Base-by-base conservation (phyloP, 64 coral and sea anemone species). In the Dendronephthya gigantea region DNA sequence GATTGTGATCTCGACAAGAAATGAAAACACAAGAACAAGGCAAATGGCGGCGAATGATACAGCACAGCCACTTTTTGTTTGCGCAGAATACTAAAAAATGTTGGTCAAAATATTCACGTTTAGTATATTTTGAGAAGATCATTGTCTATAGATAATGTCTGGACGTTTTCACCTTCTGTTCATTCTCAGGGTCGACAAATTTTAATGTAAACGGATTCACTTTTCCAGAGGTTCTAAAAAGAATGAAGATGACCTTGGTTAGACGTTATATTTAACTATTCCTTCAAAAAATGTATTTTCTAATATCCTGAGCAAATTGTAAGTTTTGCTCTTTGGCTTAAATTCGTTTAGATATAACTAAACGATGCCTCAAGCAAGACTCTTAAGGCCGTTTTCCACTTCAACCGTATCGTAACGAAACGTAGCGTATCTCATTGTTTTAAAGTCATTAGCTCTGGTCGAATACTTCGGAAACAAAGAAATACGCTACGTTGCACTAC, bases 1-100 rank as follows among this genome's bases (percentile, higher is more conserved):
- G 50, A 97, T 93, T 28, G 87, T 33, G 2, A 93, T 84, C n/a
- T 97, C 94, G 2, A 97, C 92, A 4, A 97, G 85, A 82, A 93
- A 97, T 40, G 91, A 93, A 50, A 93, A 97, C 13, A 97, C 0
- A 8, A 97, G 90, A 32, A 97, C 76, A 22, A 97, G 58, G 45
- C 94, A 97, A 25, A 97, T 86, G 68, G 89, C 90, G 5, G 85
- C 75, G 23, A 93, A 81, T 2, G 94, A 90, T 50, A 86, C 92
- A 1, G 84, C 92, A 27, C 89, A 91, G 87, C 93, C 93, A 23
- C 91, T 89, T 17, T 97, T 92, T 13, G 89, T 91, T 56, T 97
- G 91, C 38, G 91, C 49, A 14, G 94, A 89, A 52, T 93, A 97
- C 94, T 97, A 81, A 90, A 82, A 25, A 65, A 19, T 22, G 28